A percentile compares a stretch with the other conserved stretches of the same genome.
Conservation (phyloP, 2,888 invertebrate species). For the Euzetes globulus region DNA sequence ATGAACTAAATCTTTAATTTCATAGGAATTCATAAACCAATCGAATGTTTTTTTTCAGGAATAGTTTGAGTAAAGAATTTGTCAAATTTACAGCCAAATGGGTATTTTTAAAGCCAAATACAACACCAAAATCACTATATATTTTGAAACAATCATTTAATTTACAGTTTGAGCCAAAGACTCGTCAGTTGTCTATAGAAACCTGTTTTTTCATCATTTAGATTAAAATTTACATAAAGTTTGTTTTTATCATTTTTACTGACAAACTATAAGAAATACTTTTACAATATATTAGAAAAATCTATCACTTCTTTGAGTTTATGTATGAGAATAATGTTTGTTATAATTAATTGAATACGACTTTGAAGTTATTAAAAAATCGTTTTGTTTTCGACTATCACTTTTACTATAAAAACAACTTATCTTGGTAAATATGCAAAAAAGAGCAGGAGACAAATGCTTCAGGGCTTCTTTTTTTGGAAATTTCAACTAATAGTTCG, state of each 20-base stretch:
- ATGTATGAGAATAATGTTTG: too few relatives aligned
- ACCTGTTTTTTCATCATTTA: constrained; percentile 10
- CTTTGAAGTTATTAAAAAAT: background rate
- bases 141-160: background rate
- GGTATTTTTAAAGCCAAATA: background rate
- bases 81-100: background rate
- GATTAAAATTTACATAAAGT: background rate
- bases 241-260: background rate
- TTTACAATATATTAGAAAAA: background rate
- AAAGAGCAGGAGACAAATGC: background rate
- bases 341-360: background rate
- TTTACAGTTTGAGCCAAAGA: background rate
- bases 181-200: constrained; percentile 21
- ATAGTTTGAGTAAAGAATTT: background rate
- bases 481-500: too few relatives aligned
- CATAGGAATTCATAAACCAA: too few relatives aligned
- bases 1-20: too few relatives aligned
- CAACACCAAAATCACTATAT: background rate
- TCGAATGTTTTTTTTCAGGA: too few relatives aligned
- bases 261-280: background rate
- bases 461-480: too few relatives aligned
- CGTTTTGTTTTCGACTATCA: background rate
- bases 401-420: background rate
- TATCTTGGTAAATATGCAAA: background rate
- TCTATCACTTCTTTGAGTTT: constrained; percentile 6